phyloP scores from a whole-genome alignment of 1,140 invertebrate genomes.

The Acyrthosiphon pisum region DNA sequence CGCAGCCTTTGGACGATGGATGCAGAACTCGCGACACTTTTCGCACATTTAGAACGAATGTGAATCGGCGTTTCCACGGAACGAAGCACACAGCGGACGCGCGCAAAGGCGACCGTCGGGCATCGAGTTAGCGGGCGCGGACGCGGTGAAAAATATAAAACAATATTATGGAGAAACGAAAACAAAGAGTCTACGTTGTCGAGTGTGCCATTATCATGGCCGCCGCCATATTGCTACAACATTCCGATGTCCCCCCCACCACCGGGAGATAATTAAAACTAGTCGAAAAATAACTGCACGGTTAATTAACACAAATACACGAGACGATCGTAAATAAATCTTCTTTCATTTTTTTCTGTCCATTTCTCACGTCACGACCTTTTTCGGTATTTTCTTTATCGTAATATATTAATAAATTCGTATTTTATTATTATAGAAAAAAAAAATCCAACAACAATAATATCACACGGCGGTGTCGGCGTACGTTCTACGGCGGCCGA shows the following conservation, averaged over 20 bases:
- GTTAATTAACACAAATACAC: slow-evolving; percentile 50
- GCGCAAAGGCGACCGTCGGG: not conserved
- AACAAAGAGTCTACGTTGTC: slow-evolving; percentile 56
- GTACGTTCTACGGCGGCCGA: not conserved
- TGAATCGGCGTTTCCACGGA: not conserved
- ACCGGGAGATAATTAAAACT: slow-evolving; percentile 50
- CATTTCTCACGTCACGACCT: not conserved
- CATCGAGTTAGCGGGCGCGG: not conserved
- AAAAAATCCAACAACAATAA: not conserved
- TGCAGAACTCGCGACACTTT: not conserved
- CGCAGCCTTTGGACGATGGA: slow-evolving; percentile 12
- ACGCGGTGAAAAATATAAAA: not conserved
- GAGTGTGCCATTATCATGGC: slow-evolving; percentile 57
- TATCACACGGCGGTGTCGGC: not conserved
- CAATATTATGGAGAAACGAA: slow-evolving; percentile 42
- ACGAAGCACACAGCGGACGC: not conserved
- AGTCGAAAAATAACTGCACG: slow-evolving; percentile 56
- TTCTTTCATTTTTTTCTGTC: not conserved
- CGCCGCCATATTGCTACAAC: slow-evolving; percentile 57
- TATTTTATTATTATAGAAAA: not conserved
- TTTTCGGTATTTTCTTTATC: not conserved
- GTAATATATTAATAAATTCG: not conserved
- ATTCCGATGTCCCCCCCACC: slow-evolving; percentile 56
- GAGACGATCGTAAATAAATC: slow-evolving; percentile 27
- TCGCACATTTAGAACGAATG: slow-evolving; percentile 44